Conservation (phyloP, 2,888 invertebrate genomes). For the Noctua janthe region DNA sequence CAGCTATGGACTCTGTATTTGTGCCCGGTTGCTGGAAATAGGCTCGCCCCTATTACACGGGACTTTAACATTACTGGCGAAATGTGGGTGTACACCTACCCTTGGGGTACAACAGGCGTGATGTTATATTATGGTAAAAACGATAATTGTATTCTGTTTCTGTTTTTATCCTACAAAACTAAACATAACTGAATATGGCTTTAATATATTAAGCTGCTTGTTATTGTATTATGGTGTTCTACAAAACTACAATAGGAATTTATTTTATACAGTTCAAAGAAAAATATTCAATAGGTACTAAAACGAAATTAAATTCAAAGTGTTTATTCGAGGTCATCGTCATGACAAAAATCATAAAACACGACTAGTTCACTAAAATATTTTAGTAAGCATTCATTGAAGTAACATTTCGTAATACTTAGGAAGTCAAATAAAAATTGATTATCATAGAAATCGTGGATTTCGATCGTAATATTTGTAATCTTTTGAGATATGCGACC, state of each 20-base stretch:
- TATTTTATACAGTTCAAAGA: background rate
- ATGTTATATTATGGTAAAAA: background rate
- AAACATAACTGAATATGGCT: background rate
- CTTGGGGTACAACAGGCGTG: background rate
- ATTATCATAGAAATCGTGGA: conserved; percentile 66
- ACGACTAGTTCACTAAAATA: conserved; percentile 35
- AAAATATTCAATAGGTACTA: background rate
- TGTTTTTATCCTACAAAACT: background rate
- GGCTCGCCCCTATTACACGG: background rate
- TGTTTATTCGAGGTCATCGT: conserved; percentile 40
- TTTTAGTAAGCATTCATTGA: conserved; percentile 45
- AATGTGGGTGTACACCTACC: background rate
- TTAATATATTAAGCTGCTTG: background rate
- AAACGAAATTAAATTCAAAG: background rate
- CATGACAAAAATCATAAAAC: conserved; percentile 46
- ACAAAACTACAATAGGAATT: background rate
- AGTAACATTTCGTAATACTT: conserved; percentile 54
- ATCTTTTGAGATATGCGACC: conserved; percentile 52
- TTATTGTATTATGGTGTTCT: background rate
- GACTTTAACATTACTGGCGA: background rate
- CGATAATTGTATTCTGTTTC: background rate
- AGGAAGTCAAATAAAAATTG: conserved; percentile 53
- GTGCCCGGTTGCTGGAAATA: no score
- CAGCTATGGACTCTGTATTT: no score
- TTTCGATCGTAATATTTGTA: conserved; percentile 61